Evolutionary conservation across 2,888 invertebrate genomes (phyloP), one percentile per base, ranked within the genome.

Genomic region (Volucella inanis): DNA sequence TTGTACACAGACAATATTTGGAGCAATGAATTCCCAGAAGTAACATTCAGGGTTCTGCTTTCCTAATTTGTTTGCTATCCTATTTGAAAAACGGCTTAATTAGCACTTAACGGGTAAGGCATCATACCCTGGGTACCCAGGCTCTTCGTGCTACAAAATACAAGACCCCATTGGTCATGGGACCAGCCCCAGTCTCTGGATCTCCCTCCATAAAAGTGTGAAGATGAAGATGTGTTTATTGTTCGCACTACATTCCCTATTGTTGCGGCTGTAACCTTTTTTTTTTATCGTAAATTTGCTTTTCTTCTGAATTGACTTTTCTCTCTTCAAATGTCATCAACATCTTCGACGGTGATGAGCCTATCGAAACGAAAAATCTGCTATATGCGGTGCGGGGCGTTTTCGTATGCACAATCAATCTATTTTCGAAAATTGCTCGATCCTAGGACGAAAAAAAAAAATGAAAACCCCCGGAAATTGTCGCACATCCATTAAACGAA

Each of bases 51-150:
- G 68, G 65, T 67, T 55, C 49, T 55, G 62, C 68, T 81, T 68
- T 72, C 80, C 82, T 86, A 86, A 86, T 82, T 86, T 86, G 86
- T 86, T 86, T 86, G 86, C 86, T 57, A 74, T 82, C 78, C 86
- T 77, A 86, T 86, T 86, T 86, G 77, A 78, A 86, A 31, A 86
- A 78, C 74, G 78, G 86, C 78, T 82, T 86, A 85, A 85, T 85
- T 85, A 85, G 85, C 85, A 85, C 85, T 85, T 85, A 85, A 81
- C 76, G 85, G 76, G 6, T 39, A 11, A 47, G 45, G 12, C 47
- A 15, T 49, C 54, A 45, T 15, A 54, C 22, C 4, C 8, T 47
- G 39, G 47, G 6, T 6, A 55, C 41, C 49, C 61, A 45, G 68
- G 31, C 6, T 0, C 4, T 6, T 31, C 31, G 6, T 31, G 31